Conservation (phyloP, 1,140 invertebrate genomes). For the Pseudomyrmex gracilis region DNA sequence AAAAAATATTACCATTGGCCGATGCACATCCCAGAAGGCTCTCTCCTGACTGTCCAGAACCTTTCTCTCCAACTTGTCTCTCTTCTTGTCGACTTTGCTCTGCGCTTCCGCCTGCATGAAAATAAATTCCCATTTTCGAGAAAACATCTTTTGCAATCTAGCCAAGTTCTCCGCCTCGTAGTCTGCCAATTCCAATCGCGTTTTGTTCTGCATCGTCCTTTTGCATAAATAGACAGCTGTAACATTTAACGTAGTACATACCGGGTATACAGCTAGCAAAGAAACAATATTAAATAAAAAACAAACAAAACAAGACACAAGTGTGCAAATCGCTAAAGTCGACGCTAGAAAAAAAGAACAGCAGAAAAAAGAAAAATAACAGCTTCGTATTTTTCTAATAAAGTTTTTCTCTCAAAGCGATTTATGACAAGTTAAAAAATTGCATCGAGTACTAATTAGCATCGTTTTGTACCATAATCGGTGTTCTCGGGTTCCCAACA, state of each 20-base stretch:
- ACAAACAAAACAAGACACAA: not conserved
- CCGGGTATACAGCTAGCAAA: not conserved
- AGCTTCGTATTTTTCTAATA: not conserved
- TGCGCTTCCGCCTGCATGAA: conserved; percentile 98
- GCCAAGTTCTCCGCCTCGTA: conserved; percentile 99
- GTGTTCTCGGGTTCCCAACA: conserved; percentile 99
- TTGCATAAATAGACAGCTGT: conserved; percentile 99
- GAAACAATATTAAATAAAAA: conserved; percentile 11
- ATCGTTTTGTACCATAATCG: conserved; percentile 93
- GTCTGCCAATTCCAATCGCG: conserved; percentile 97
- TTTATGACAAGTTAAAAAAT: conserved; percentile 44
- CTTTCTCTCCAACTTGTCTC: conserved; percentile 99
- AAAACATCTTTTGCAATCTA: conserved; percentile 99
- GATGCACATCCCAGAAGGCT: conserved; percentile 99
- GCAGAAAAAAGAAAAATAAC: too few relatives aligned
- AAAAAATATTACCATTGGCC: conserved; percentile 92
- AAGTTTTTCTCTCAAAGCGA: conserved; percentile 19
- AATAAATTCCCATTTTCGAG: conserved; percentile 99
- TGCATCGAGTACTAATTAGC: conserved; percentile 8
- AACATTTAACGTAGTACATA: conserved; percentile 51
- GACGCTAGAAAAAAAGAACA: not conserved
- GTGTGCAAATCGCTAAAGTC: not conserved
- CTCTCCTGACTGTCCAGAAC: conserved; percentile 99
- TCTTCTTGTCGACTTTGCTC: conserved; percentile 98
- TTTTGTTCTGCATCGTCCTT: conserved; percentile 99